Evolutionary conservation across 2,888 invertebrate genomes (phyloP).

Genomic region (Drosophila histrio): DNA sequence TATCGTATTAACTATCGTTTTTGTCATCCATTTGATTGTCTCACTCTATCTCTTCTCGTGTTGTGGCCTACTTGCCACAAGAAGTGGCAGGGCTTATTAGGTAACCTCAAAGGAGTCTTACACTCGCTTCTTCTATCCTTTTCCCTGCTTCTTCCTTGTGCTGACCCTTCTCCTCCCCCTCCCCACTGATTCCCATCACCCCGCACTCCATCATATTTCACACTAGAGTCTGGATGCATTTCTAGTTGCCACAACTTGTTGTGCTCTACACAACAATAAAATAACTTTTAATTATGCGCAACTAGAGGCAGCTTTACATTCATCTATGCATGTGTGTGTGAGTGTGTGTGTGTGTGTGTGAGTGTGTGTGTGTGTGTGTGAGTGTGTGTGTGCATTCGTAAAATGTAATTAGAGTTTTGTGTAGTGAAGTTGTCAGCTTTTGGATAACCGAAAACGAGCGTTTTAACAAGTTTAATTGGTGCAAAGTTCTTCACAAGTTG

Average conservation of each 20-base stretch:
- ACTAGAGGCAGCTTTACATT: conserved; percentile 55
- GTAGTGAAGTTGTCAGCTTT: conserved; percentile 76
- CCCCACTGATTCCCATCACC: no score
- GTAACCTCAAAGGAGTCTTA: conserved; percentile 16
- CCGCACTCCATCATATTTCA: no score
- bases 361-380: conserved; percentile 2
- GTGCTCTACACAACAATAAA: conserved; percentile 66
- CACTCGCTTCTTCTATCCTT: background rate
- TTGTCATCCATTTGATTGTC: no score
- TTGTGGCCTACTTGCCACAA: background rate
- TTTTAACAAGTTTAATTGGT: conserved; percentile 80
- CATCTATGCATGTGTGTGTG: background rate
- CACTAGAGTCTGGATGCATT: conserved; percentile 4
- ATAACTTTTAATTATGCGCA: conserved; percentile 79
- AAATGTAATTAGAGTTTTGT: conserved; percentile 80
- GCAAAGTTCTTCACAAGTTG: conserved; percentile 77
- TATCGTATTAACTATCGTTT: no score
- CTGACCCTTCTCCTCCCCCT: background rate
- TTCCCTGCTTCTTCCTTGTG: background rate
- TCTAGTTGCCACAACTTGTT: conserved; percentile 43
- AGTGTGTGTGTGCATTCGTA: conserved; percentile 47
- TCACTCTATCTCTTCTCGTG: background rate
- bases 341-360: background rate
- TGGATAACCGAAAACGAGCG: conserved; percentile 80
- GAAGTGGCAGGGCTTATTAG: conserved; percentile 28